A percentile compares a stretch with the other conserved stretches of the same genome.
phyloP scores from a whole-genome alignment of 2,888 invertebrate genomes.

The Drosophila recens region DNA sequence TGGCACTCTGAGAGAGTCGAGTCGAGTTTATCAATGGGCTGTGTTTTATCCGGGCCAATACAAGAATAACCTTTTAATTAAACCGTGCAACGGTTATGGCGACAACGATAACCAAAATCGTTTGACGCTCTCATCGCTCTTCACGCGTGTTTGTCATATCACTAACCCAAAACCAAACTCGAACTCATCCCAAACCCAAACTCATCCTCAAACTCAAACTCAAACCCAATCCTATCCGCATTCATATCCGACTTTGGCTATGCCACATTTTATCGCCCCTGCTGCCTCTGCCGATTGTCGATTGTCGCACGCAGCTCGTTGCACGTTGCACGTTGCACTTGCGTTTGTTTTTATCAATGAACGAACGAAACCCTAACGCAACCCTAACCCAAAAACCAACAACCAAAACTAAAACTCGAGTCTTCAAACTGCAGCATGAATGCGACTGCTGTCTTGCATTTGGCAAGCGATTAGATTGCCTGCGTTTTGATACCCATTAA shows the following conservation, averaged over 20 bases:
- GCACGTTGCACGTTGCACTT: constrained; percentile 26
- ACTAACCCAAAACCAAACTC: constrained; percentile 14
- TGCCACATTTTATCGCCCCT: constrained; percentile 41
- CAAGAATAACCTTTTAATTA: constrained; percentile 84
- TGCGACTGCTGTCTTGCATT: constrained; percentile 66
- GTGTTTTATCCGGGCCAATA: constrained; percentile 59
- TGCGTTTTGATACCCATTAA: constrained; percentile 39
- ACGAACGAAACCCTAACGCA: constrained; percentile 22
- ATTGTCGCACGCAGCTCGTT: constrained; percentile 56
- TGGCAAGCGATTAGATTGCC: constrained; percentile 73
- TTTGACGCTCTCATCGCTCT: constrained; percentile 69
- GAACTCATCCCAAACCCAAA: constrained; percentile 2
- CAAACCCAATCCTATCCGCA: constrained; percentile 31
- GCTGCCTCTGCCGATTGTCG: constrained; percentile 39
- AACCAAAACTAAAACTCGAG: constrained; percentile 4
- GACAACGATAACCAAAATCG: constrained; percentile 68
- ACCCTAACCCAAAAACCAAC: constrained; percentile 19
- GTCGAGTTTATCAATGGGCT: not conserved
- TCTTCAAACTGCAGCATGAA: constrained; percentile 51
- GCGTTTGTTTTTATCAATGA: constrained; percentile 57
- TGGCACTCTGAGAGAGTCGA: constrained; percentile 5
- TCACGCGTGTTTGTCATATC: constrained; percentile 74
- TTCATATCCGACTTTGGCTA: constrained; percentile 41
- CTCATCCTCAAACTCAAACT: constrained; percentile 6
- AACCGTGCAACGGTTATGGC: constrained; percentile 67